A percentile compares a stretch with the other conserved stretches of the same genome.
Evolutionary conservation across 2,888 invertebrate genomes (phyloP).

Genomic region (Protodeltote pygarga): DNA sequence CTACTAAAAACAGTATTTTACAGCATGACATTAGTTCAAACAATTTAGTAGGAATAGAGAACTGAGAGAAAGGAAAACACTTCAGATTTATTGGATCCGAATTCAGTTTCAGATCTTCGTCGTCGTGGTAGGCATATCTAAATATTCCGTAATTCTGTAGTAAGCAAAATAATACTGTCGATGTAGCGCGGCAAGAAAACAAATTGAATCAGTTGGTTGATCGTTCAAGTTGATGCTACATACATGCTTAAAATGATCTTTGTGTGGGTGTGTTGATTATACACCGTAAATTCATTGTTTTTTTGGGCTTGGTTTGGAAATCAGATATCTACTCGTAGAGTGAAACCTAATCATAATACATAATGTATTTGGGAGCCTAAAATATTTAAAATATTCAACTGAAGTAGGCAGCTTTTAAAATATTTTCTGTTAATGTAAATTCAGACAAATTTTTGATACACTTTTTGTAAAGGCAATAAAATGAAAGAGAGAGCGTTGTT

Average conservation of each 20-base stretch:
- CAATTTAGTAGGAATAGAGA: too few species aligned
- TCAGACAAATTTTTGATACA: conserved; percentile 59
- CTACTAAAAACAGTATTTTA: too few species aligned
- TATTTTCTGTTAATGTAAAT: conserved; percentile 41
- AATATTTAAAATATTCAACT: conserved; percentile 12
- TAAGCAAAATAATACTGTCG: conserved; percentile 57
- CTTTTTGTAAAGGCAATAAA: conserved; percentile 76
- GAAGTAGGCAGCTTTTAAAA: conserved; percentile 35
- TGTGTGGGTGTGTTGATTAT: too few species aligned
- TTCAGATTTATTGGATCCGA: conserved; percentile 25
- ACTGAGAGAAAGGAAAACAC: conserved; percentile 20
- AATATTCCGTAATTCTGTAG: conserved; percentile 52
- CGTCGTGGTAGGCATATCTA: conserved; percentile 37
- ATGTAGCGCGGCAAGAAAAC: conserved; percentile 60
- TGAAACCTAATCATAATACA: background rate
- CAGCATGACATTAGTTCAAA: too few species aligned
- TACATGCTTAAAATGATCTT: too few species aligned
- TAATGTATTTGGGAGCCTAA: background rate
- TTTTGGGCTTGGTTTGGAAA: too few species aligned
- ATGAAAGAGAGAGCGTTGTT: conserved; percentile 74
- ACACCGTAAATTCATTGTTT: too few species aligned
- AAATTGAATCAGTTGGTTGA: conserved; percentile 62
- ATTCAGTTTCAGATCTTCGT: conserved; percentile 21
- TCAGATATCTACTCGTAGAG: background rate
- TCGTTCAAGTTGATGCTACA: conserved; percentile 21